Evolutionary conservation across 1,140 invertebrate genomes (phyloP).

Genomic region (Nasonia longicornis): DNA sequence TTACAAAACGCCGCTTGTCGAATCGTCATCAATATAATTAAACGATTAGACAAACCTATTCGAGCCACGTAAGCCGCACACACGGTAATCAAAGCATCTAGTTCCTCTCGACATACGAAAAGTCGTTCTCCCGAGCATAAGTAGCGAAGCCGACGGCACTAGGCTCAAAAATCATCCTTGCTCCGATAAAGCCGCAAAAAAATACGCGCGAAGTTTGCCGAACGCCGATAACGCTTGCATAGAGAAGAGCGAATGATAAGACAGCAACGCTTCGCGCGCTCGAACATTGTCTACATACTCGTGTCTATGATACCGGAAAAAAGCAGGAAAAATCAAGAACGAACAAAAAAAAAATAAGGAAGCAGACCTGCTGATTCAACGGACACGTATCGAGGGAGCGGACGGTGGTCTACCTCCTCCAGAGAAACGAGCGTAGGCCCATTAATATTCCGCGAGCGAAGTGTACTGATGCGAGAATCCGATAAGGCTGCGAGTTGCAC

Average conservation of each 20-base stretch:
- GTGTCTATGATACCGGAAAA: not conserved
- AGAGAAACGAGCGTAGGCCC: not conserved
- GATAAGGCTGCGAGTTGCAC: not conserved
- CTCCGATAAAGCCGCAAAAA: not conserved
- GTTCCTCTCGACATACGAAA: not conserved
- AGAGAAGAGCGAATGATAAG: constrained; percentile 9
- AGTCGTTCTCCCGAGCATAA: not conserved
- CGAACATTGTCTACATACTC: not conserved
- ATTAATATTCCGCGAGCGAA: constrained; percentile 34
- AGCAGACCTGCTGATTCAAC: not conserved
- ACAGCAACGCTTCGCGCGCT: not conserved
- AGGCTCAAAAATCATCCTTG: not conserved
- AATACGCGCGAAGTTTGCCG: not conserved
- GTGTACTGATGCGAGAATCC: constrained; percentile 7
- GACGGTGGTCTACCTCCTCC: not conserved
- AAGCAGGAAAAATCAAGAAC: not conserved
- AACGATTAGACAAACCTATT: constrained; percentile 12
- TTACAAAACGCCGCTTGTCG: not conserved
- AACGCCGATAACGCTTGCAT: not conserved
- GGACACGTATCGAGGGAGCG: not conserved
- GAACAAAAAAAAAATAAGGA: not conserved
- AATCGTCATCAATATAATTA: not conserved
- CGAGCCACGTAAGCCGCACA: not conserved
- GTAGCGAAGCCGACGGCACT: not conserved
- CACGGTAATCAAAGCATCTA: not conserved